Base-by-base conservation (phyloP, 2,888 invertebrate genomes). In the Netelia melanura region DNA sequence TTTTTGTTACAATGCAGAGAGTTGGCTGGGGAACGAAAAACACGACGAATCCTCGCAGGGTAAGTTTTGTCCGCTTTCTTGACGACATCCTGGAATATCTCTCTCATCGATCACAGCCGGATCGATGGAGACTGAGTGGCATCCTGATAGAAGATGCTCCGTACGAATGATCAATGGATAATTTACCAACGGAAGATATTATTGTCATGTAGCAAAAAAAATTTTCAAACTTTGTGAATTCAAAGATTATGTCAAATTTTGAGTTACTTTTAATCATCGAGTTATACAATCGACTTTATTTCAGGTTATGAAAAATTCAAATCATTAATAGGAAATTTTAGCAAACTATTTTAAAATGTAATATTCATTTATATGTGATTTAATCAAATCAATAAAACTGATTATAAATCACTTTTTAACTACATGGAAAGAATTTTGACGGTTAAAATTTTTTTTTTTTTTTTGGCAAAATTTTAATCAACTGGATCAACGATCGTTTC, bases 161-260 rank as follows among this genome's bases (percentile, higher is more conserved):
- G 44, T 21, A n/a, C 23, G n/a, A n/a, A 61, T 8, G 64, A 56
- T 56, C 30, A 30, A 76, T 52, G 52, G 21, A 74, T 17, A 17
- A 52, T 21, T 71, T 23, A 14, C 1, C 14, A 48, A 48, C 38
- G 38, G 38, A 38, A 38, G 38, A 6, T 38, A 5, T 38, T 6
- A 38, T 38, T 38, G 14, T 48, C 10, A 11, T 48, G 9, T 14
- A 14, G 38, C 38, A 38, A 38, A 48, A 38, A 38, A 48, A 48
- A 48, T 48, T 11, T 2, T 48, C 48, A 48, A 48, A 48, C 14
- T 14, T 48, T 48, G 48, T 3, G 14, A 48, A 14, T 48, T 48
- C 1, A 14, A 14, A 8, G 48, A 14, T 48, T 11, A 1, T 0
- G 48, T 14, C 11, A 14, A 14, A 48, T 38, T 38, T 38, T 38